Conservation (phyloP, 2,888 invertebrate genomes). For the Andrena praecox region DNA sequence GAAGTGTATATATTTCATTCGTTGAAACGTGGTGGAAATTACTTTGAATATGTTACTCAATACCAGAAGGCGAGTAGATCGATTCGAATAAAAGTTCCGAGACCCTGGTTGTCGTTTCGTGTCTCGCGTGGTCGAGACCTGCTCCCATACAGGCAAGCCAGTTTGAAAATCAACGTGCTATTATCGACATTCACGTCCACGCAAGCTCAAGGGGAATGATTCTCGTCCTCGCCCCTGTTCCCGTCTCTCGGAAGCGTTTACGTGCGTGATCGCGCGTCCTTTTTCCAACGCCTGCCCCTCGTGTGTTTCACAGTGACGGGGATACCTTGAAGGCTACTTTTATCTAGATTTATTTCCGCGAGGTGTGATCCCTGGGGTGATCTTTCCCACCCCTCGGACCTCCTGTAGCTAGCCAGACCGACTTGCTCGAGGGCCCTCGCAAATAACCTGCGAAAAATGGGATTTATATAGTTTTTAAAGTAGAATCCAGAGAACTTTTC, state of each 20-base stretch:
- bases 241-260: slow-evolving; percentile 54
- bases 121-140: slow-evolving; percentile 46
- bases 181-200: slow-evolving; percentile 61
- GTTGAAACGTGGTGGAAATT: too few species aligned
- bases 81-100: too few species aligned
- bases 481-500: neutral
- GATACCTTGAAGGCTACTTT: slow-evolving; percentile 46
- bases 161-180: slow-evolving; percentile 64
- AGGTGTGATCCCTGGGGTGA: slow-evolving; percentile 50
- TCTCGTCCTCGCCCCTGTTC: slow-evolving; percentile 32
- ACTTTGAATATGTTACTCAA: neutral
- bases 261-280: slow-evolving; percentile 42
- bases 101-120: neutral
- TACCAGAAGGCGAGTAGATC: too few species aligned
- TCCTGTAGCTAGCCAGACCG: slow-evolving; percentile 42
- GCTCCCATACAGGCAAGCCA: slow-evolving; percentile 66
- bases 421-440: neutral
- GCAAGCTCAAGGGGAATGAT: slow-evolving; percentile 23
- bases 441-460: neutral
- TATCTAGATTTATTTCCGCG: slow-evolving; percentile 60
- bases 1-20: too few species aligned
- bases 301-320: slow-evolving; percentile 19
- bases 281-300: slow-evolving; percentile 32
- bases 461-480: neutral
- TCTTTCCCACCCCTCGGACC: slow-evolving; percentile 20